These are phyloP conservation scores for Anser brachyrhynchus DNA, from an alignment of 2,113 vertebrate genomes.

Conservation along the genomic window DNA sequence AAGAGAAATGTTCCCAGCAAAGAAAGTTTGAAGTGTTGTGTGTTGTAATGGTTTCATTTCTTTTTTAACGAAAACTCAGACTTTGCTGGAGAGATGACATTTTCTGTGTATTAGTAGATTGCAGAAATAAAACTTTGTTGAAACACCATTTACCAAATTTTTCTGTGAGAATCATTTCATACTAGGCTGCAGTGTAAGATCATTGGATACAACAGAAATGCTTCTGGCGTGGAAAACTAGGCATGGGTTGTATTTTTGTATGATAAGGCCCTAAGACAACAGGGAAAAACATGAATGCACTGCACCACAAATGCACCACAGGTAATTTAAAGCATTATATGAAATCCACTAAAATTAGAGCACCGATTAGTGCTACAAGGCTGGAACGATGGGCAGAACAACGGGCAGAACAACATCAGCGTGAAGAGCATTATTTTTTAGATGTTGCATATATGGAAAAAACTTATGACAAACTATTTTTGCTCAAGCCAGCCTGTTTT, in stretches of 20 bases:
- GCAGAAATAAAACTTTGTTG: not conserved
- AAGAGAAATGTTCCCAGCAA: slow-evolving; percentile 7
- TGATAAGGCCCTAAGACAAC: not conserved
- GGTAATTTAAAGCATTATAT: not conserved
- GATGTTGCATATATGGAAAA: rapidly evolving
- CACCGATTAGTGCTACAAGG: not conserved
- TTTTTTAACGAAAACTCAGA: not conserved
- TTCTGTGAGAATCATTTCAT: rapidly evolving
- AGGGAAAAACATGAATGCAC: rapidly evolving
- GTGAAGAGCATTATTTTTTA: not conserved
- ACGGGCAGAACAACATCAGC: not conserved
- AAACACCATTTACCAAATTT: not conserved
- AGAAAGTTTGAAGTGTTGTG: not conserved
- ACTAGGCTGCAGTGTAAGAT: not conserved
- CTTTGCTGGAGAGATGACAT: not conserved
- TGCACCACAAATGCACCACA: not conserved
- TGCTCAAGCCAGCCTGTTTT: not conserved
- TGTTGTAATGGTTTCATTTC: not conserved
- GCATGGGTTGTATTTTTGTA: not conserved
- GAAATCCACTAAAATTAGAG: not conserved
- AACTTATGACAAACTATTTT: not conserved
- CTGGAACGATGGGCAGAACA: not conserved
- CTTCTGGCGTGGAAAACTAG: not conserved
- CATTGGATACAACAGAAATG: not conserved
- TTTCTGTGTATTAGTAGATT: rapidly evolving